A percentile compares a stretch with the other conserved stretches of the same genome.
Evolutionary conservation across 2,113 vertebrate species (phyloP).

Genomic region (Cyphomyrus plagiostoma): DNA sequence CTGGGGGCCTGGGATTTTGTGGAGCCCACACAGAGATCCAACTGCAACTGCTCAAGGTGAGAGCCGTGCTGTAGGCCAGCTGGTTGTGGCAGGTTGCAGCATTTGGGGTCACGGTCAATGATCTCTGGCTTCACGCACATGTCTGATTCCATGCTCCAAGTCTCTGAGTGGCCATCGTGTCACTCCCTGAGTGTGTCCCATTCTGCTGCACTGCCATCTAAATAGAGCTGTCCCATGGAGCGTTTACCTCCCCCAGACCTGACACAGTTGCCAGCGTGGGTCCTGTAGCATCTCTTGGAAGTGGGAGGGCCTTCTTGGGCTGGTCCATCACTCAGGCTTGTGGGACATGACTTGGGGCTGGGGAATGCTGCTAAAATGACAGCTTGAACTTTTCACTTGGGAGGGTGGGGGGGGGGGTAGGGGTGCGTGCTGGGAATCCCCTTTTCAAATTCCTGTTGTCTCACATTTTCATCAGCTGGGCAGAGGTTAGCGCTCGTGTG

Average conservation of each 20-base stretch:
- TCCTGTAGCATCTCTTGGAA: neutral
- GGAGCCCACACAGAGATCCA: conserved; percentile 81
- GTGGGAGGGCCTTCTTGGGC: neutral
- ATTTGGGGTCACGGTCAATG: neutral
- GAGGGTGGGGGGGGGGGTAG: neutral
- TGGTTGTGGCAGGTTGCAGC: neutral
- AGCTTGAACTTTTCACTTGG: neutral
- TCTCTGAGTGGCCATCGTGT: neutral
- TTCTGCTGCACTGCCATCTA: neutral
- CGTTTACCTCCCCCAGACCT: neutral
- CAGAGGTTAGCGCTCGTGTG: neutral
- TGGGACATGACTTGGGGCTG: neutral
- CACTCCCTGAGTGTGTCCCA: neutral
- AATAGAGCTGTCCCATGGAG: neutral
- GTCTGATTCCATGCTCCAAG: neutral
- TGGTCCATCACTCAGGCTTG: neutral
- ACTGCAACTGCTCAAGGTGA: conserved; percentile 90
- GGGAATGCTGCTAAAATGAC: neutral
- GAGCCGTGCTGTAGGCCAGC: neutral
- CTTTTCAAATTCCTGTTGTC: neutral
- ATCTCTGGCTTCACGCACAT: neutral
- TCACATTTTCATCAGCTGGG: neutral
- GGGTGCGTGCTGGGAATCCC: neutral
- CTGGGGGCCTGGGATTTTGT: conserved; percentile 87
- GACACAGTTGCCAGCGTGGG: neutral